Percentiles rank a stretch among this genome's conserved stretches.
phyloP scores from a whole-genome alignment of 1,140 invertebrate genomes.

The Rhagoletis zephyria region DNA sequence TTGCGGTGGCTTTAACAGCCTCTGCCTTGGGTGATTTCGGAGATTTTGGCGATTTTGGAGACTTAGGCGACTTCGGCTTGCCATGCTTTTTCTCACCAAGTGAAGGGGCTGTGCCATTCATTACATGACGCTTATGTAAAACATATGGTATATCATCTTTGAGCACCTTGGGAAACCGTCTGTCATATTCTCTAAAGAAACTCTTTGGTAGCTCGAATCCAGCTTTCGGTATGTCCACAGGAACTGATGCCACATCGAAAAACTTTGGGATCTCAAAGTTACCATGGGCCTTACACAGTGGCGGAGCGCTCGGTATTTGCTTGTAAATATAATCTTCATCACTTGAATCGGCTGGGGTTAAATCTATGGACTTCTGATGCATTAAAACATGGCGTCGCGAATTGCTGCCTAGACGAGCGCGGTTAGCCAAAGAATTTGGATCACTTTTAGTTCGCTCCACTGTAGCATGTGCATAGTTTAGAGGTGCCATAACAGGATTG shows the following conservation, averaged over 20 bases:
- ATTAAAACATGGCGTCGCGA: slow-evolving; percentile 83
- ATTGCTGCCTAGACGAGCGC: slow-evolving; percentile 81
- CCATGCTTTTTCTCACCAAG: slow-evolving; percentile 75
- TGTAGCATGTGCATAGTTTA: slow-evolving; percentile 77
- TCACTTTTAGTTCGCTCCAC: slow-evolving; percentile 89
- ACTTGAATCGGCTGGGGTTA: slow-evolving; percentile 86
- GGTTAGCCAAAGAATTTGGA: slow-evolving; percentile 82
- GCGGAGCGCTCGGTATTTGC: slow-evolving; percentile 81
- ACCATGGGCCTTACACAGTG: slow-evolving; percentile 78
- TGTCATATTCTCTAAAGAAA: slow-evolving; percentile 77
- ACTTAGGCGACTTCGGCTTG: slow-evolving; percentile 76
- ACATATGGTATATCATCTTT: slow-evolving; percentile 85
- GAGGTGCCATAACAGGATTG: slow-evolving; percentile 74
- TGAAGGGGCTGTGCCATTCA: slow-evolving; percentile 84
- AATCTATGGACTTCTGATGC: slow-evolving; percentile 89
- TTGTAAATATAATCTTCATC: slow-evolving; percentile 84
- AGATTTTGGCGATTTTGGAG: slow-evolving; percentile 76
- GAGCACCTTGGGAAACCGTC: slow-evolving; percentile 69
- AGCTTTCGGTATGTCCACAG: slow-evolving; percentile 74
- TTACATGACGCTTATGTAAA: slow-evolving; percentile 85
- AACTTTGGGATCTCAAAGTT: slow-evolving; percentile 80
- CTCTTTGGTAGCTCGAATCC: slow-evolving; percentile 77
- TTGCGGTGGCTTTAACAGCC: slow-evolving; percentile 60
- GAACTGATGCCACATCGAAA: slow-evolving; percentile 68
- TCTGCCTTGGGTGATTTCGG: slow-evolving; percentile 70